phyloP scores from a whole-genome alignment of 2,113 vertebrate genomes.

The Halichoeres trimaculatus region DNA sequence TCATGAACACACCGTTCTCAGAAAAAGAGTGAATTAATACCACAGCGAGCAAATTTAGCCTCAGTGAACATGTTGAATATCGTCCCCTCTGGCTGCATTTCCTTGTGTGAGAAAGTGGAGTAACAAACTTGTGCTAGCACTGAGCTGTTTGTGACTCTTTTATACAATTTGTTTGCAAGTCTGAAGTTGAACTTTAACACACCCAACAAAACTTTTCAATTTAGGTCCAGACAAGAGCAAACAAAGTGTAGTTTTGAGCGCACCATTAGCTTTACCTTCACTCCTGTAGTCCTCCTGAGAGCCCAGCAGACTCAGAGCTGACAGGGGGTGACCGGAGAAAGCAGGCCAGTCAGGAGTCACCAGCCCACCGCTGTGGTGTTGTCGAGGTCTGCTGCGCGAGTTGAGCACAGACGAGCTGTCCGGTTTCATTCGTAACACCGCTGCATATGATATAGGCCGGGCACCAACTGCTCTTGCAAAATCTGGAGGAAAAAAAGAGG shows the following conservation, averaged over 20 bases:
- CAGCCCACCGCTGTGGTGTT: constrained; percentile 76
- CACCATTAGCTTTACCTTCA: constrained; percentile 85
- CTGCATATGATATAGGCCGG: constrained; percentile 87
- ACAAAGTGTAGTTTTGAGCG: constrained; percentile 35
- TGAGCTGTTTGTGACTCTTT: background rate
- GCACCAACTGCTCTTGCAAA: constrained; percentile 85
- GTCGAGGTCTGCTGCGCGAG: constrained; percentile 83
- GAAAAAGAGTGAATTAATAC: constrained; percentile 12
- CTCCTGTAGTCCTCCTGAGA: constrained; percentile 89
- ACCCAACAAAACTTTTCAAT: constrained; percentile 14
- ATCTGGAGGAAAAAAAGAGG: constrained; percentile 73
- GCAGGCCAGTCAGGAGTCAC: constrained; percentile 85
- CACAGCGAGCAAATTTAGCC: background rate
- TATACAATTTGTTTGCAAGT: background rate
- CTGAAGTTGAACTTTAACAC: background rate
- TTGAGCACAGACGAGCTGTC: constrained; percentile 86
- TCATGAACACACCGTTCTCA: background rate
- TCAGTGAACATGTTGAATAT: constrained; percentile 8
- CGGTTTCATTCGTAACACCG: constrained; percentile 89
- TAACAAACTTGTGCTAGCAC: background rate
- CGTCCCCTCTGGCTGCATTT: background rate
- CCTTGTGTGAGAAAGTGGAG: background rate
- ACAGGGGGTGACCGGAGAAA: constrained; percentile 82
- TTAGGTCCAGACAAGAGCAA: constrained; percentile 34
- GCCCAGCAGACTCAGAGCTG: constrained; percentile 84